These are phyloP conservation scores for Telmatherina bonti DNA, from an alignment of 2,797 vertebrate genomes.

Conservation along the genomic window DNA sequence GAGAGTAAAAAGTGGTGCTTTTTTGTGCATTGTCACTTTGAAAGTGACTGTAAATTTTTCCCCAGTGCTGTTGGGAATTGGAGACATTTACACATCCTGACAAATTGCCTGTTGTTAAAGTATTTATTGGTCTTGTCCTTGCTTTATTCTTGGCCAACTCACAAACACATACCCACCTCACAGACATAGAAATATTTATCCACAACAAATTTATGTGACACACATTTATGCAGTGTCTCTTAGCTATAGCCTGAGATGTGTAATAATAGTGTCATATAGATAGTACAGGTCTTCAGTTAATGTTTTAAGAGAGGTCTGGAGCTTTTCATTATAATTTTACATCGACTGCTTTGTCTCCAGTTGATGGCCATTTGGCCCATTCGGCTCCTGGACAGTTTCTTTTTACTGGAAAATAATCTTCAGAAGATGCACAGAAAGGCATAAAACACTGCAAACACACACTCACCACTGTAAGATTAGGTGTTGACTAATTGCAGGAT, in stretches of 20 bases:
- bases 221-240: conserved; percentile 62
- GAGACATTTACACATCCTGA: conserved; percentile 88
- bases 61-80: conserved; percentile 88
- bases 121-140: conserved; percentile 82
- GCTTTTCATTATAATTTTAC: conserved; percentile 66
- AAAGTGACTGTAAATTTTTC: conserved; percentile 93
- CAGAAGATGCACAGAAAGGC: neutral
- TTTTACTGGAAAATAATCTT: conserved; percentile 16
- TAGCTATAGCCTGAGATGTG: conserved; percentile 48
- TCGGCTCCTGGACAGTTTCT: conserved; percentile 20
- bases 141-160: conserved; percentile 70
- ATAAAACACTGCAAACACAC: neutral
- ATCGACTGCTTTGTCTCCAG: conserved; percentile 35
- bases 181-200: conserved; percentile 74
- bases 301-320: conserved; percentile 65
- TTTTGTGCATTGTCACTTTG: conserved; percentile 95
- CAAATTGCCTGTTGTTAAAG: conserved; percentile 83
- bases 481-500: conserved; percentile 10
- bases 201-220: conserved; percentile 71
- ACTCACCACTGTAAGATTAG: neutral
- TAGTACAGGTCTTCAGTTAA: conserved; percentile 52
- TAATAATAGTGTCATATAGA: conserved; percentile 59
- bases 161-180: conserved; percentile 54
- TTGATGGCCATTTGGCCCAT: conserved; percentile 26
- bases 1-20: conserved; percentile 91